Conservation (phyloP, 1,140 invertebrate species). For the fruit fly (Drosophila melanogaster) region Release_6_plus_ISO1_MT NT_037436.4:20131001-20131500, state of each 20-base stretch:
- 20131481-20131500: conserved; percentile 64
- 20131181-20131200: conserved; percentile 56
- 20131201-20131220: conserved; percentile 66
- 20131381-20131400: conserved; percentile 23
- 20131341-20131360: conserved; percentile 31
- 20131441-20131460: conserved; percentile 51
- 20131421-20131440: conserved; percentile 48
- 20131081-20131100: conserved; percentile 32
- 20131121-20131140: conserved; percentile 43
- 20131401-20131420: conserved; percentile 29
- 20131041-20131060: conserved; percentile 46
- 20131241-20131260: conserved; percentile 24
- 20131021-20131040: conserved; percentile 22
- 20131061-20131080: conserved; percentile 52
- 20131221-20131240: conserved; percentile 40
- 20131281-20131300: conserved; percentile 37
- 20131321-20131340: conserved; percentile 44
- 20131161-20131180: conserved; percentile 53
- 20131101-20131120: conserved; percentile 49
- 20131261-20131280: conserved; percentile 47
- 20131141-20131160: conserved; percentile 59
- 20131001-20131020: conserved; percentile 20
- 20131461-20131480: conserved; percentile 13
- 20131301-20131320: conserved; percentile 30
- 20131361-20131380: background rate